phyloP scores from a whole-genome alignment of 2,797 vertebrate species.

The Melanotaenia parkinsoni region DNA sequence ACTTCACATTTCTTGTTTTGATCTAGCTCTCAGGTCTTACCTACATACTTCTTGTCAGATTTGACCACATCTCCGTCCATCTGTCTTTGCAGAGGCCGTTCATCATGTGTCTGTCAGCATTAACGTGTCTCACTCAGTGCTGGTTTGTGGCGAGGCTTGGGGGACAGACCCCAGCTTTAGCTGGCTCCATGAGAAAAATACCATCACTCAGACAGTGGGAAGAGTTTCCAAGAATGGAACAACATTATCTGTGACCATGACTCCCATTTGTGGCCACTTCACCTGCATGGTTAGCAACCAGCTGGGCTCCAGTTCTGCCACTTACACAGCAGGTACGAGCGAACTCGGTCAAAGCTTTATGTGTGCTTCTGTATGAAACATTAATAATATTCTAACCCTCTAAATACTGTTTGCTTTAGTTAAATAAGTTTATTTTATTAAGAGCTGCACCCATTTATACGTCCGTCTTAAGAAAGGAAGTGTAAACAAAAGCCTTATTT shows the following conservation, averaged over 20 bases:
- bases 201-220: slow-evolving; percentile 68
- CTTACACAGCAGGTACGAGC: slow-evolving; percentile 76
- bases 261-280: slow-evolving; percentile 80
- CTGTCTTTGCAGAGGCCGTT: slow-evolving; percentile 74
- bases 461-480: neutral
- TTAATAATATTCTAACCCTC: neutral
- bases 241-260: slow-evolving; percentile 61
- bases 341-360: too few species aligned
- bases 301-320: slow-evolving; percentile 78
- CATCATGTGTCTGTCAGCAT: slow-evolving; percentile 83
- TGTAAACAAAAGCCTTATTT: neutral
- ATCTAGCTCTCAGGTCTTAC: slow-evolving; percentile 20
- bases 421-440: neutral
- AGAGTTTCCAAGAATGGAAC: slow-evolving; percentile 72
- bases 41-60: slow-evolving; percentile 11
- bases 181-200: slow-evolving; percentile 79
- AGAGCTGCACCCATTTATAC: neutral
- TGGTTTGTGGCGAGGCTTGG: slow-evolving; percentile 83
- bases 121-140: slow-evolving; percentile 77
- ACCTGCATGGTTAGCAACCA: slow-evolving; percentile 83
- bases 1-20: slow-evolving; percentile 23
- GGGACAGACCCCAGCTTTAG: slow-evolving; percentile 81
- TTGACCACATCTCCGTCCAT: slow-evolving; percentile 11
- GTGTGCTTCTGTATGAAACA: neutral
- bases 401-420: neutral